Evolutionary conservation across 2,797 vertebrate genomes (phyloP).

Genomic region (Gephyroberyx darwinii): DNA sequence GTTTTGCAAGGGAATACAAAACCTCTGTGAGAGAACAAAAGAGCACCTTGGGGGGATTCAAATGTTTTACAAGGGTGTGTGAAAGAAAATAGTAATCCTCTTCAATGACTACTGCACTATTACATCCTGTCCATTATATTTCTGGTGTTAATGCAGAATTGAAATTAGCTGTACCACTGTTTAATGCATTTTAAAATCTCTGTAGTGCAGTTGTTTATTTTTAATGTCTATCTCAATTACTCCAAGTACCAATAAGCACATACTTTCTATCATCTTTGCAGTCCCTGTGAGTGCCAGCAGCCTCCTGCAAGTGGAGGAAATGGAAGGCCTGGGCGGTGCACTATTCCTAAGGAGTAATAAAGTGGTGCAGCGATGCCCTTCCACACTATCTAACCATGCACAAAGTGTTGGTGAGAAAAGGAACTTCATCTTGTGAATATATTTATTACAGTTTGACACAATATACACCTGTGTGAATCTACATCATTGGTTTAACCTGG

Average conservation of each 20-base stretch:
- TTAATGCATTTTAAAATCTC: background rate
- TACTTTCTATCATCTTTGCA: constrained; percentile 42
- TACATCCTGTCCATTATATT: background rate
- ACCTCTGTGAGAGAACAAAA: constrained; percentile 25
- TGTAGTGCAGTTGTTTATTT: background rate
- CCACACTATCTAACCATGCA: constrained; percentile 73
- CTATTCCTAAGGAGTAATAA: constrained; percentile 79
- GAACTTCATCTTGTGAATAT: background rate
- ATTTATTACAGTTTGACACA: background rate
- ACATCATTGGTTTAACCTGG: background rate
- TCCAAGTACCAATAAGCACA: constrained; percentile 7
- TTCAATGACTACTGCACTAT: background rate
- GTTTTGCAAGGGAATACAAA: constrained; percentile 29
- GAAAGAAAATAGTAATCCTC: constrained; percentile 7
- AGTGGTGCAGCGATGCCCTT: constrained; percentile 77
- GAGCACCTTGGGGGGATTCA: constrained; percentile 19
- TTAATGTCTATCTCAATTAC: constrained; percentile 1
- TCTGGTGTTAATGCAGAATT: constrained; percentile 25
- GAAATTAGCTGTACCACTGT: background rate
- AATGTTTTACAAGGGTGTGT: constrained; percentile 11
- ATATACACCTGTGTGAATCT: background rate
- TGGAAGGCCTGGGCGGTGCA: constrained; percentile 75
- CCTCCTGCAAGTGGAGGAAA: constrained; percentile 84
- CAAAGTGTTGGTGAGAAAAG: constrained; percentile 79
- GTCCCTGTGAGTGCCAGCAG: constrained; percentile 80